Evolutionary conservation across 2,888 invertebrate species (phyloP), one percentile per base, ranked within the genome.

Genomic region (Stenolophus ochropezus): DNA sequence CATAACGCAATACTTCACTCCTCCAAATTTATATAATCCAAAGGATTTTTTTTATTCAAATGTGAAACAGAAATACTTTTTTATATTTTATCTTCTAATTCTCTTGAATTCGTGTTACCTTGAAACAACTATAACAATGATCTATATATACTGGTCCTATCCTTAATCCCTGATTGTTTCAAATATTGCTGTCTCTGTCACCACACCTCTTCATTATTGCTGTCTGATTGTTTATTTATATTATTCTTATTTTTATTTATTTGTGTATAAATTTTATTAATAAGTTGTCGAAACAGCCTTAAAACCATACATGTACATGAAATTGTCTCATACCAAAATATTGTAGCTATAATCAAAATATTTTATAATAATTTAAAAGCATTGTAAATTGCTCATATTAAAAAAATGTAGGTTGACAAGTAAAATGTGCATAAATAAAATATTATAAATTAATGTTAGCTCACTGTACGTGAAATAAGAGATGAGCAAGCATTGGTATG

Each of bases 141-240:
- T 42, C 8, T n/a, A 42, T 42, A 42, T 42, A 42, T 42, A 42
- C 33, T 42, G 33, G 11, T 42, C 33, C 33, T 14, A 2, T 14
- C 11, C 51, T 14, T 16, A n/a, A 51, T 51, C 4, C 51, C 51
- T 16, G 18, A 51, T 16, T 51, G 16, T 51, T 16, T 51, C 51
- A 51, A 42, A 6, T 42, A 11, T 42, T 42, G 33, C n/a, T n/a
- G n/a, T n/a, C n/a, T 42, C 33, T 42, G 11, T 42, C 51, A 74
- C 74, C 47, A 74, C 74, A 53, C 51, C 16, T 25, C 74, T 23
- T 53, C 74, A 74, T 74, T 74, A 53, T 74, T 74, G 74, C 74
- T 53, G 16, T 61, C 14, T 42, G 33, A 42, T 42, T 6, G 11
- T 42, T 42, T 42, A 42, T 42, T 42, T 42, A 4, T 42, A 42